Percentiles rank a stretch among this genome's conserved stretches.
phyloP scores from a whole-genome alignment of 2,888 invertebrate genomes.

The Invenusta paracnida region DNA sequence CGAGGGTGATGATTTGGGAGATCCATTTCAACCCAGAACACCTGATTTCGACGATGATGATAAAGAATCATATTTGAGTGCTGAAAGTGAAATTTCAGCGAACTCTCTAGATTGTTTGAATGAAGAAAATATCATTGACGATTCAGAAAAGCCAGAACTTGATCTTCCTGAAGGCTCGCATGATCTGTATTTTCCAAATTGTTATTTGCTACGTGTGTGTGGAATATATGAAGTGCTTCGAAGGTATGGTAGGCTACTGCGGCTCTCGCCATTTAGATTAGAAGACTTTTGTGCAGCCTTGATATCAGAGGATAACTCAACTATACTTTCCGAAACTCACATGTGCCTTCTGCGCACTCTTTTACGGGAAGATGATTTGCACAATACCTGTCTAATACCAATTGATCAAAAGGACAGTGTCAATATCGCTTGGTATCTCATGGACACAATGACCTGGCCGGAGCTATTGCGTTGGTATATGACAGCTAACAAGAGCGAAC shows the following conservation, averaged over 20 bases:
- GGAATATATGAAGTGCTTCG: slow-evolving; percentile 89
- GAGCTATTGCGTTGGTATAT: slow-evolving; percentile 82
- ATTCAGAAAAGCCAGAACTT: slow-evolving; percentile 31
- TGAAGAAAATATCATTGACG: not conserved
- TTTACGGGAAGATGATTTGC: slow-evolving; percentile 58
- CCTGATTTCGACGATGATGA: not conserved
- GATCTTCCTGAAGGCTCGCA: slow-evolving; percentile 43
- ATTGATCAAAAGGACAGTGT: slow-evolving; percentile 90
- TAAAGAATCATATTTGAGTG: not conserved
- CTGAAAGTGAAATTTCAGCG: not conserved
- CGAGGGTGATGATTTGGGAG: not conserved
- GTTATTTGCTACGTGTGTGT: slow-evolving; percentile 73
- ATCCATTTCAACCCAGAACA: not conserved
- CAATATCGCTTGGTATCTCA: slow-evolving; percentile 82
- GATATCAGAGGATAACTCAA: slow-evolving; percentile 78
- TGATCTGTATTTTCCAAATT: slow-evolving; percentile 71
- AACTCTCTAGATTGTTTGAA: not conserved
- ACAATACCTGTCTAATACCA: slow-evolving; percentile 42
- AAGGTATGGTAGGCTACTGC: slow-evolving; percentile 77
- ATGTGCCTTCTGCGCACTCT: slow-evolving; percentile 82
- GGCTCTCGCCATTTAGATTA: slow-evolving; percentile 84
- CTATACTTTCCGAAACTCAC: slow-evolving; percentile 84
- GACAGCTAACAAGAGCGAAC: slow-evolving; percentile 62
- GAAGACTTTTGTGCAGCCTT: slow-evolving; percentile 94
- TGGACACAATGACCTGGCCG: slow-evolving; percentile 93